Base-by-base conservation (phyloP, 1,140 invertebrate genomes). In the Uloborus diversus region DNA sequence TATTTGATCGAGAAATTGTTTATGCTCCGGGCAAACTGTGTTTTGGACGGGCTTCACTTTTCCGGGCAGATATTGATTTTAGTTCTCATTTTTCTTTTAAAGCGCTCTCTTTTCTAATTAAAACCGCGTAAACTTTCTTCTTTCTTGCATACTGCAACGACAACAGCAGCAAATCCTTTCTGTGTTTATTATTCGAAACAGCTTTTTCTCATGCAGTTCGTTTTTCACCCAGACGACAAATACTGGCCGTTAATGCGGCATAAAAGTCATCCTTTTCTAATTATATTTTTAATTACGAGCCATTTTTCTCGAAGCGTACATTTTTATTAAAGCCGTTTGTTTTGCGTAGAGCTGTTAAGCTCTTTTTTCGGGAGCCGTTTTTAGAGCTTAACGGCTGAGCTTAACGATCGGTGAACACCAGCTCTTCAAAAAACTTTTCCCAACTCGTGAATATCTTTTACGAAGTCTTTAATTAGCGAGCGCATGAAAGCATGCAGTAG, bases 201-300 rank as follows among this genome's bases (percentile, higher is more conserved):
- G 49, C 53, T 28, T 49, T 62, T 73, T 62, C 28, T 4, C 32
- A 42, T 25, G 23, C 2, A 4, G 3, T 17, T 64, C 27, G 17
- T 78, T 78, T 75, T 73, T 61, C 20, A 37, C 28, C 1, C 37
- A 37, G n/a, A 25, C 32, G 68, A 59, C 68, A 59, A 71, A 71
- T 71, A 59, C 68, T 32, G 27, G 30, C 68, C 49, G 68, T 71
- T 71, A 71, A 71, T 37, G 68, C 32, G 23, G 13, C 56, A 61
- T 62, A 64, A 62, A 75, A 61, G 56, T 61, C 35, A 42, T 23
- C 9, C 61, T 17, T n/a, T 20, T 28, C 49, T 78, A 65, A 78
- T 78, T 78, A 78, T 78, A 66, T 78, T 78, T 78, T 78, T 78
- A 78, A 78, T 78, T 57, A 78, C 32, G 57, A 73, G 33, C 14